These are phyloP conservation scores for Syrphus vitripennis DNA, from an alignment of 2,888 invertebrate species.

Conservation along the genomic window DNA sequence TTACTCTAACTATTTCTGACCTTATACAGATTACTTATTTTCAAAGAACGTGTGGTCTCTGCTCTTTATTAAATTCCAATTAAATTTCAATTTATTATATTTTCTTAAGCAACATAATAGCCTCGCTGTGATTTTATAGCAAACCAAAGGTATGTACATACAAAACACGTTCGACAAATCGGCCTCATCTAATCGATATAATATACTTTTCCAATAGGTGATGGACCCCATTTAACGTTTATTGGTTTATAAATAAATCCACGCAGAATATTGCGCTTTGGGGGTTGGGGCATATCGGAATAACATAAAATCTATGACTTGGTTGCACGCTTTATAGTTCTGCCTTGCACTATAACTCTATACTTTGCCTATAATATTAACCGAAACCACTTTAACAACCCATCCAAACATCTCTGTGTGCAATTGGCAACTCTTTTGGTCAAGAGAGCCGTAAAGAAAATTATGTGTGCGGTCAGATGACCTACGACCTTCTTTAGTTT, in stretches of 20 bases:
- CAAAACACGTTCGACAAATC: not conserved
- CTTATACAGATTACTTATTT: no score
- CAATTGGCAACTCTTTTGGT: slow-evolving; percentile 54
- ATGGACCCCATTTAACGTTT: slow-evolving; percentile 66
- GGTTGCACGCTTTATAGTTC: slow-evolving; percentile 48
- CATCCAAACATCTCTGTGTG: not conserved
- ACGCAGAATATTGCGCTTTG: slow-evolving; percentile 30
- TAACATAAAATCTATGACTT: slow-evolving; percentile 31
- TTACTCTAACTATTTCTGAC: no score
- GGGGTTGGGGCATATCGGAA: slow-evolving; percentile 37
- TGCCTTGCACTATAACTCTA: not conserved
- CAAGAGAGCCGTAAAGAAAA: slow-evolving; percentile 52
- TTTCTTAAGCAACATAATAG: not conserved
- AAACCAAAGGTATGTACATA: not conserved
- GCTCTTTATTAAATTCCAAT: not conserved
- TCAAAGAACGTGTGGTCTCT: no score
- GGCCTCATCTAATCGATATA: slow-evolving; percentile 33
- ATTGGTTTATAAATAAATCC: slow-evolving; percentile 67
- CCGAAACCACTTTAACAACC: not conserved
- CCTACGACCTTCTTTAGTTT: slow-evolving; percentile 55
- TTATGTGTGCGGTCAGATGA: slow-evolving; percentile 68
- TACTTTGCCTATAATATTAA: not conserved
- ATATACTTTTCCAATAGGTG: slow-evolving; percentile 55
- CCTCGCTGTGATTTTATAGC: not conserved
- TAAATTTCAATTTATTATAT: not conserved